phyloP scores from a whole-genome alignment of 2,888 invertebrate species.

The Chloromyia formosa region DNA sequence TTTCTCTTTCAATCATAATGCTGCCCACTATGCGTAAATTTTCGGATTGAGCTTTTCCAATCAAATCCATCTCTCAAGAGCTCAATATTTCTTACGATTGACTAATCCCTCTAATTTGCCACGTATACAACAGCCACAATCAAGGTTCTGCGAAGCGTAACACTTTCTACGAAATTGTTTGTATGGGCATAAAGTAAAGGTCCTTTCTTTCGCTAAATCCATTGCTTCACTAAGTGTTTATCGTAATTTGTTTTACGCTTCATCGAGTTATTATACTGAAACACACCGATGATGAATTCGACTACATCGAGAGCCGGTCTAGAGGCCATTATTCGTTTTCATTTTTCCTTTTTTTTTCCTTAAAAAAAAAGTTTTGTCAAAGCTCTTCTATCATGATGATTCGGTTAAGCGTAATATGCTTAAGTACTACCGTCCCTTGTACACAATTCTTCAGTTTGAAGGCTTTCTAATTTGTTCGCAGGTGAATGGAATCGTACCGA shows the following conservation, averaged over 20 bases:
- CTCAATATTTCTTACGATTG: too few relatives aligned
- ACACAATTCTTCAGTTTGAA: too few relatives aligned
- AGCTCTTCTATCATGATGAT: conserved; percentile 23
- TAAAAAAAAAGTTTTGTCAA: conserved; percentile 4
- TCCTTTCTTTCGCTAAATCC: too few relatives aligned
- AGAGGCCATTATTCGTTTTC: conserved; percentile 11
- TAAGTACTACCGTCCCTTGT: conserved; percentile 5
- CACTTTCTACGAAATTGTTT: too few relatives aligned
- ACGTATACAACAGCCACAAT: too few relatives aligned
- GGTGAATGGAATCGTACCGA: conserved; percentile 33
- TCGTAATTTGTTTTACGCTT: conserved; percentile 23
- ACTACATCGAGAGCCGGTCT: background rate
- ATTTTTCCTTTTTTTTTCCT: conserved; percentile 7
- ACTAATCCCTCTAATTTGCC: too few relatives aligned
- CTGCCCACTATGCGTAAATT: too few relatives aligned
- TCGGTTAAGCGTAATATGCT: conserved; percentile 5
- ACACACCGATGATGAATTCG: conserved; percentile 4
- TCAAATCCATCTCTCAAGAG: too few relatives aligned
- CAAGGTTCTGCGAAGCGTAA: too few relatives aligned
- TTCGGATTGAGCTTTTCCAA: too few relatives aligned
- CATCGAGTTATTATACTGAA: conserved; percentile 24
- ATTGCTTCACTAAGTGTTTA: background rate
- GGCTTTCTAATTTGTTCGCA: background rate
- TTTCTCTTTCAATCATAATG: too few relatives aligned
- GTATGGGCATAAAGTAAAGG: too few relatives aligned